Base-by-base conservation (phyloP, 1,140 invertebrate genomes). In the Diabrotica undecimpunctata region DNA sequence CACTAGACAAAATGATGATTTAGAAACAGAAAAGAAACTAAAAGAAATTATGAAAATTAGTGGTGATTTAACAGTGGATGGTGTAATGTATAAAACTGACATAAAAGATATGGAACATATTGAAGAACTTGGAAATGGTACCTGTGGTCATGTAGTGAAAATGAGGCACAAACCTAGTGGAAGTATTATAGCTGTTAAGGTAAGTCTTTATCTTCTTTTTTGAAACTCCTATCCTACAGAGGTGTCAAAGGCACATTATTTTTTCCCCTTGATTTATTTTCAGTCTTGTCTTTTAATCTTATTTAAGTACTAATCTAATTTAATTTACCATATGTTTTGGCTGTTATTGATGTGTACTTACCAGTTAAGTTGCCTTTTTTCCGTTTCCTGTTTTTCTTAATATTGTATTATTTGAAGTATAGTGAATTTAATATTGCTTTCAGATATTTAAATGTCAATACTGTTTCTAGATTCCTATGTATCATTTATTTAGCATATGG, bases 141-240 rank as follows among this genome's bases (percentile, higher is more conserved):
- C 95, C 7, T 98, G 94, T 80, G 96, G 96, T n/a, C 94, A 97
- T 81, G 96, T 98, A 7, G 92, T 96, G 3, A 96, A 96, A 82
- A 98, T 98, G 96, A 81, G 87, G 67, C 96, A 98, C 79, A 91
- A 88, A 78, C 88, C 88, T 8, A 95, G 92, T 69, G 84, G 86
- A 25, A 88, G 88, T 73, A 85, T 94, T 38, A 95, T 98, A 76
- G 96, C 96, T 67, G 96, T 98, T 0, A 99, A 99, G 83, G 91
- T 94, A 82, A 79, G 41, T 46, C 41, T 46, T 46, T 46, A n/a
- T 46, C 8, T 46, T 8, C 0, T 1, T 53, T 53, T 7, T 7
- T n/a, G 6, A 7, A 6, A 11, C 6, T n/a, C 51, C n/a, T 11
- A 13, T 25, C 12, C 14, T 13, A 13, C 35, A 14, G 7, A 5